These are phyloP conservation scores for Platycnemis pennipes DNA, from an alignment of 2,888 invertebrate species.

Conservation along the genomic window DNA sequence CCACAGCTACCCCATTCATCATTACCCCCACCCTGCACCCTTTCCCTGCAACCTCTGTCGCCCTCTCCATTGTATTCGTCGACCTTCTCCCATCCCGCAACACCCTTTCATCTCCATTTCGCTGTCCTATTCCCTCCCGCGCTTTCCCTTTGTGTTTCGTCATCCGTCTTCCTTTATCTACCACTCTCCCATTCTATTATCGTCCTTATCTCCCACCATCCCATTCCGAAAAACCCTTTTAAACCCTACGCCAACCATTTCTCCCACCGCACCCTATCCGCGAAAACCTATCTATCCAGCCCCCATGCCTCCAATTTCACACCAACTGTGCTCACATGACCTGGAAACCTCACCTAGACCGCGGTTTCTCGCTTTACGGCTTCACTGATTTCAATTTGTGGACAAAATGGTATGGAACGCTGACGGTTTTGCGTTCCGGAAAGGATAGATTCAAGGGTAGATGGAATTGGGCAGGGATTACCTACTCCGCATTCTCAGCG, in stretches of 20 bases:
- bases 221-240: slow-evolving; percentile 19
- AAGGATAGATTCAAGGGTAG: too few relatives aligned
- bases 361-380: neutral
- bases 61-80: neutral
- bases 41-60: slow-evolving; percentile 4
- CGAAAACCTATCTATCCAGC: neutral
- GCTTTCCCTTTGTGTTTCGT: slow-evolving; percentile 5
- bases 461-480: too few relatives aligned
- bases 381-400: neutral
- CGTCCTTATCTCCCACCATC: slow-evolving; percentile 17
- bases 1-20: neutral
- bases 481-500: too few relatives aligned
- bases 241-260: neutral
- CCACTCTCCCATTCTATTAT: slow-evolving; percentile 19
- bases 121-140: neutral
- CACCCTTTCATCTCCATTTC: slow-evolving; percentile 26
- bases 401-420: too few relatives aligned
- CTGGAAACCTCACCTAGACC: neutral
- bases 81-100: neutral
- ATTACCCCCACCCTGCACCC: neutral
- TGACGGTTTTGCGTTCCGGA: too few relatives aligned
- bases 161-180: slow-evolving; percentile 32
- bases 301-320: neutral
- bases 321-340: neutral
- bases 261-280: neutral